Percentiles rank a stretch among this genome's conserved stretches.
These are phyloP conservation scores for Formica selysi DNA, from an alignment of 1,140 invertebrate genomes.

Conservation along the genomic window DNA sequence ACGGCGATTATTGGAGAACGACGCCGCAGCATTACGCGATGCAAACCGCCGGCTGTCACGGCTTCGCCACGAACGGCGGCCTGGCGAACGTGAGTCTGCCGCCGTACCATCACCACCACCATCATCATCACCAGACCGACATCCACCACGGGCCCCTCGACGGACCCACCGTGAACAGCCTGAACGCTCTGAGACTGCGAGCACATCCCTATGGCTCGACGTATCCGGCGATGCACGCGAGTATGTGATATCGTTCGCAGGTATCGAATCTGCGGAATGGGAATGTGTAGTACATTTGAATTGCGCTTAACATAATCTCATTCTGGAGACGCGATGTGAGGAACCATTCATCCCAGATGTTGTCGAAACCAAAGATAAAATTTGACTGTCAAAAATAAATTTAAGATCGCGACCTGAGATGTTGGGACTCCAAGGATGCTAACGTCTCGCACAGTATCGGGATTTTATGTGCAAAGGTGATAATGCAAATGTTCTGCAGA, in stretches of 20 bases:
- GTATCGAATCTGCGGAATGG: not conserved
- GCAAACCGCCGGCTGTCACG: slow-evolving; percentile 79
- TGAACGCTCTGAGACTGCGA: slow-evolving; percentile 81
- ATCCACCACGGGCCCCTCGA: slow-evolving; percentile 79
- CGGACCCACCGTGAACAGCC: slow-evolving; percentile 78
- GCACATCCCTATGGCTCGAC: slow-evolving; percentile 82
- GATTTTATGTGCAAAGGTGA: slow-evolving; percentile 3
- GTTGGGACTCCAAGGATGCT: too few relatives aligned
- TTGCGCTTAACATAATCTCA: not conserved
- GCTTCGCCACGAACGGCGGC: slow-evolving; percentile 81
- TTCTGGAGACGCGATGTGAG: not conserved
- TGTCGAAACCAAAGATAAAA: slow-evolving; percentile 34
- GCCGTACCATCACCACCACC: slow-evolving; percentile 76
- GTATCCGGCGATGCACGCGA: slow-evolving; percentile 85
- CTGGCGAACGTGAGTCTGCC: slow-evolving; percentile 78
- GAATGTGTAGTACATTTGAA: not conserved
- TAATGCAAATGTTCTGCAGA: not conserved
- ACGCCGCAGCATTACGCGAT: slow-evolving; percentile 77
- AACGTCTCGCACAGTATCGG: not conserved
- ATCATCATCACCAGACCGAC: slow-evolving; percentile 73
- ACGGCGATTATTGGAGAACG: slow-evolving; percentile 80
- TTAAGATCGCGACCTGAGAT: not conserved
- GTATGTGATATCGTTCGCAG: slow-evolving; percentile 80
- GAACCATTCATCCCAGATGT: not conserved
- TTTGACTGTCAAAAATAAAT: not conserved